Evolutionary conservation across 2,797 vertebrate genomes (phyloP).

Genomic region (Hemibagrus guttatus): DNA sequence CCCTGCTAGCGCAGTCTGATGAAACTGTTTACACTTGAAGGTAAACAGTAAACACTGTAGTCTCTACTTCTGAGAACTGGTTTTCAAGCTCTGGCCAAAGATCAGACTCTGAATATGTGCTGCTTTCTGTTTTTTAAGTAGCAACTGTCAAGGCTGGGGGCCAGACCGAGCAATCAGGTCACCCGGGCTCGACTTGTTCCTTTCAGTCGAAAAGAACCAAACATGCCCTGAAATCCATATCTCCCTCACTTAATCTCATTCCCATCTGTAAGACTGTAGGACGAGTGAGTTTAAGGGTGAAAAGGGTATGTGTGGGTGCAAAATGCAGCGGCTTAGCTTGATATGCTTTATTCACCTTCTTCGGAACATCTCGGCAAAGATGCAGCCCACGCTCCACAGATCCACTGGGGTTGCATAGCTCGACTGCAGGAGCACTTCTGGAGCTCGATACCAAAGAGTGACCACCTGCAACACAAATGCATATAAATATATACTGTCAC

Average conservation of each 20-base stretch:
- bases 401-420: constrained; percentile 92
- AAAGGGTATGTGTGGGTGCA: not conserved
- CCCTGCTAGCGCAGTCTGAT: constrained; percentile 15
- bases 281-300: constrained; percentile 10
- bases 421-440: constrained; percentile 89
- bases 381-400: constrained; percentile 91
- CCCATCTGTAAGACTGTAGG: constrained; percentile 11
- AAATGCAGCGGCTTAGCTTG: not conserved
- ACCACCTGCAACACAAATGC: constrained; percentile 76
- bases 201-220: not conserved
- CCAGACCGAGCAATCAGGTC: constrained; percentile 25
- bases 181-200: constrained; percentile 27
- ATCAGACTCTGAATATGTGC: not conserved
- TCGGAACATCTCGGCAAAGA: constrained; percentile 92
- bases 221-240: not conserved
- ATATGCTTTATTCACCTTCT: constrained; percentile 78
- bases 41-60: not conserved
- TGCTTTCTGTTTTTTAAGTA: not conserved
- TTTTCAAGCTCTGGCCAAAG: not conserved
- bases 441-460: constrained; percentile 89
- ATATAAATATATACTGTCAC: constrained; percentile 5
- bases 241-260: constrained; percentile 20
- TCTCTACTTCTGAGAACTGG: not conserved
- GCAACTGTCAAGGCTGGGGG: not conserved
- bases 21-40: not conserved